These are phyloP conservation scores for Drosophila malerkotliana DNA, from an alignment of 1,140 invertebrate genomes.

Conservation along the genomic window DNA sequence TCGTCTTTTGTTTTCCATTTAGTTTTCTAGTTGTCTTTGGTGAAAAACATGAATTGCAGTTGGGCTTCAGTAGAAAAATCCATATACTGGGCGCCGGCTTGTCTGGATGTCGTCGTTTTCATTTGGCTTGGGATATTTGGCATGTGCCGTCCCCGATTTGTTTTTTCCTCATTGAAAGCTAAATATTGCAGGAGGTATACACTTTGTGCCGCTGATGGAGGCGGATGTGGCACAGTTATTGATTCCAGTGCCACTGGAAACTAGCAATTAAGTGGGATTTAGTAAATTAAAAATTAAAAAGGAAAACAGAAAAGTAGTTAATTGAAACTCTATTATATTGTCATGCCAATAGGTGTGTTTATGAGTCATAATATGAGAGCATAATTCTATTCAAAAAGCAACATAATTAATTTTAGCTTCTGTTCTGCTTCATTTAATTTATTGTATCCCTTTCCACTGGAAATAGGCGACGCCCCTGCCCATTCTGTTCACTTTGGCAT, in stretches of 20 bases:
- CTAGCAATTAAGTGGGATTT: conserved; percentile 7
- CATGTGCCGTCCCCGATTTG: conserved; percentile 36
- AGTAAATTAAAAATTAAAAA: background rate
- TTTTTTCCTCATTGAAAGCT: conserved; percentile 14
- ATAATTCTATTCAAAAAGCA: too few species aligned
- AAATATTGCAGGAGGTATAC: conserved; percentile 4
- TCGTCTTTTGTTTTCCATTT: conserved; percentile 4
- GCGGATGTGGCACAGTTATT: conserved; percentile 4
- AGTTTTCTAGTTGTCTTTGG: conserved; percentile 10
- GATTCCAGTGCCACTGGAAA: background rate
- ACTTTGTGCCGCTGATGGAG: conserved; percentile 10
- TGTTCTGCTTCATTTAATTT: too few species aligned
- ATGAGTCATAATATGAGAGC: too few species aligned
- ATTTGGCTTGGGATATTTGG: conserved; percentile 35
- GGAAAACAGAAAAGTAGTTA: background rate
- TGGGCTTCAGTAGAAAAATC: conserved; percentile 8
- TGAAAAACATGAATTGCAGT: conserved; percentile 6
- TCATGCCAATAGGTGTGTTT: background rate
- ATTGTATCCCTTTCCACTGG: background rate
- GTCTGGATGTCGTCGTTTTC: conserved; percentile 32
- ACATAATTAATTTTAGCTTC: too few species aligned
- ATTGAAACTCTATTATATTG: background rate
- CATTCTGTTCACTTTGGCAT: conserved; percentile 13
- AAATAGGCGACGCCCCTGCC: conserved; percentile 2
- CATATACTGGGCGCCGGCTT: conserved; percentile 28